Conservation (phyloP, 2,888 invertebrate genomes). For the Drosophila silvestris region DNA sequence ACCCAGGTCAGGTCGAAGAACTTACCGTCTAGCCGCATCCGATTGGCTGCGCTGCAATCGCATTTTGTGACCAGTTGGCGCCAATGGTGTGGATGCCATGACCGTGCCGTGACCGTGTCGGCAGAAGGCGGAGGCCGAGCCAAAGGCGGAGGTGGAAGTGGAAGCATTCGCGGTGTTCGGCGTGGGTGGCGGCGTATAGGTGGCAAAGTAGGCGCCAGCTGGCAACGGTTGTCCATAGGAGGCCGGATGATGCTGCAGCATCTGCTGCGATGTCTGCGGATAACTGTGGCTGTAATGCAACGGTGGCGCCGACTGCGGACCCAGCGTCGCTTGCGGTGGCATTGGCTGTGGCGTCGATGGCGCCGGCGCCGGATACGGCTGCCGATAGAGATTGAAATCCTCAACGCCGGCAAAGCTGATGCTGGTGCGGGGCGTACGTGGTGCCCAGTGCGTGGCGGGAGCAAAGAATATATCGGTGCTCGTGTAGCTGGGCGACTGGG, state of each 20-base stretch:
- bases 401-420: slow-evolving; percentile 82
- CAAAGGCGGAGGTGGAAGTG: slow-evolving; percentile 42
- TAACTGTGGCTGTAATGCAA: slow-evolving; percentile 75
- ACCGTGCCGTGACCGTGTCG: slow-evolving; percentile 51
- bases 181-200: slow-evolving; percentile 83
- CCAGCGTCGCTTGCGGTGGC: slow-evolving; percentile 64
- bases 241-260: slow-evolving; percentile 68
- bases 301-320: slow-evolving; percentile 83
- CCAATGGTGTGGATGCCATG: slow-evolving; percentile 67
- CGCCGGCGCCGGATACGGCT: slow-evolving; percentile 76
- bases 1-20: slow-evolving; percentile 4
- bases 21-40: slow-evolving; percentile 84
- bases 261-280: slow-evolving; percentile 70
- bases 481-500: slow-evolving; percentile 79
- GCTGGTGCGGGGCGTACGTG: slow-evolving; percentile 83
- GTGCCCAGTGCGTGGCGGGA: slow-evolving; percentile 69
- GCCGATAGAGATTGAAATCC: slow-evolving; percentile 82
- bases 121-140: slow-evolving; percentile 45
- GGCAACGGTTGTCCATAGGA: slow-evolving; percentile 56
- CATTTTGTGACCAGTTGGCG: slow-evolving; percentile 66
- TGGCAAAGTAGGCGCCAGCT: slow-evolving; percentile 65
- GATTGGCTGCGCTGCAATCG: slow-evolving; percentile 82
- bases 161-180: slow-evolving; percentile 78
- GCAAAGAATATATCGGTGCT: slow-evolving; percentile 84
- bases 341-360: slow-evolving; percentile 74